Evolutionary conservation across 2,797 vertebrate genomes (phyloP).

Genomic region (Phrynocephalus guinanensis): DNA sequence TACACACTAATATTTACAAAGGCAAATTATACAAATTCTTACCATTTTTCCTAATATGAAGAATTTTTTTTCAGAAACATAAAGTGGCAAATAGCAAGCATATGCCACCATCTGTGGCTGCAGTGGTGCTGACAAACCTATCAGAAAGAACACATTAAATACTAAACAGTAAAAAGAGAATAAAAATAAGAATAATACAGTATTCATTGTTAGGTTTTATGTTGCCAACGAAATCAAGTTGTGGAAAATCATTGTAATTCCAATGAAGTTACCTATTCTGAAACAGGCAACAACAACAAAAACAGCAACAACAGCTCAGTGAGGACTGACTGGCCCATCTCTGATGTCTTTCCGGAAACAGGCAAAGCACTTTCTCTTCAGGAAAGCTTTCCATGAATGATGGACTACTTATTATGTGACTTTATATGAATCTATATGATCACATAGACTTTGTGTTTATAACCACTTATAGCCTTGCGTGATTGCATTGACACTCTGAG

Average conservation of each 20-base stretch:
- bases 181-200: slow-evolving; percentile 12
- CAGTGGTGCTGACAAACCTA: slow-evolving; percentile 64
- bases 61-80: slow-evolving; percentile 81
- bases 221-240: not conserved
- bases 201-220: slow-evolving; percentile 19
- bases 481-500: too few relatives aligned
- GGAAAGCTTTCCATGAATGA: too few relatives aligned
- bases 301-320: too few relatives aligned
- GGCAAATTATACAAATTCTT: slow-evolving; percentile 60
- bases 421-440: too few relatives aligned
- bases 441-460: too few relatives aligned
- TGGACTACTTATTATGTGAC: too few relatives aligned
- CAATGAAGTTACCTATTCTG: not conserved
- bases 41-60: slow-evolving; percentile 85
- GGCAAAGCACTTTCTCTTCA: too few relatives aligned
- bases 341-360: too few relatives aligned
- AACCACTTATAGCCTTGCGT: too few relatives aligned
- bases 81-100: slow-evolving; percentile 82
- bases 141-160: slow-evolving; percentile 49
- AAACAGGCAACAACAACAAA: not conserved
- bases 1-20: slow-evolving; percentile 9
- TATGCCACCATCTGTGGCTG: slow-evolving; percentile 81
- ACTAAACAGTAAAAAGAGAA: slow-evolving; percentile 36
- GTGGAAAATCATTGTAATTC: not conserved
- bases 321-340: too few relatives aligned